Evolutionary conservation across 2,797 vertebrate genomes (phyloP).

Genomic region (Monodelphis domestica): DNA sequence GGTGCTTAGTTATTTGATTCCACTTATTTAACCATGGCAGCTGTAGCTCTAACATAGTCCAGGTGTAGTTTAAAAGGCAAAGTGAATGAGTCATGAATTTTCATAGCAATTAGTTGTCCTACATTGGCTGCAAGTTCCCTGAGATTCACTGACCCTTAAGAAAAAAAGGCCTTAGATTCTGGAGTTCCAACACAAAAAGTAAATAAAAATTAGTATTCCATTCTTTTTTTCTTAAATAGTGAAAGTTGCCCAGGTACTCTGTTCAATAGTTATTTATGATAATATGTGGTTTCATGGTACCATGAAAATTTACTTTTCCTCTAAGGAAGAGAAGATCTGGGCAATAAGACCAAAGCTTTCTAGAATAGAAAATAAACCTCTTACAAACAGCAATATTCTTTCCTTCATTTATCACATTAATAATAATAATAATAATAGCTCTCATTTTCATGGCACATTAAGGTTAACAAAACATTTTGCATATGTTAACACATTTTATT

Average conservation of each 20-base stretch:
- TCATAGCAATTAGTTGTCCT: neutral
- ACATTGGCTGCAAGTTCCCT: neutral
- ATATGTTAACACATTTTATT: neutral
- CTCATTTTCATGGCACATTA: neutral
- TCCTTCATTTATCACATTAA: neutral
- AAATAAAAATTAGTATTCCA: neutral
- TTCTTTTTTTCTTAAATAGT: neutral
- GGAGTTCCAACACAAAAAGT: neutral
- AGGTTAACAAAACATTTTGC: neutral
- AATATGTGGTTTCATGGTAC: neutral
- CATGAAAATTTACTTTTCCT: neutral
- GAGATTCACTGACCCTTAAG: neutral
- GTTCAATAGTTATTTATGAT: neutral
- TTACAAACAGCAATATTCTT: slow-evolving; percentile 4
- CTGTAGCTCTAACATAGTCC: neutral
- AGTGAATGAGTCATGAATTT: neutral
- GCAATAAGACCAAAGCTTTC: neutral
- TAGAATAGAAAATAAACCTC: neutral
- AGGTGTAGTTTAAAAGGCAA: neutral
- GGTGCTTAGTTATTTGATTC: neutral
- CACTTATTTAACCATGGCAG: neutral
- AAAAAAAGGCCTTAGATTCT: neutral
- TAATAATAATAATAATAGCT: neutral
- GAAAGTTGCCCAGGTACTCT: neutral
- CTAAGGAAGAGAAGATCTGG: neutral